phyloP scores from a whole-genome alignment of 2,113 vertebrate species.

The Indicator maculatus region DNA sequence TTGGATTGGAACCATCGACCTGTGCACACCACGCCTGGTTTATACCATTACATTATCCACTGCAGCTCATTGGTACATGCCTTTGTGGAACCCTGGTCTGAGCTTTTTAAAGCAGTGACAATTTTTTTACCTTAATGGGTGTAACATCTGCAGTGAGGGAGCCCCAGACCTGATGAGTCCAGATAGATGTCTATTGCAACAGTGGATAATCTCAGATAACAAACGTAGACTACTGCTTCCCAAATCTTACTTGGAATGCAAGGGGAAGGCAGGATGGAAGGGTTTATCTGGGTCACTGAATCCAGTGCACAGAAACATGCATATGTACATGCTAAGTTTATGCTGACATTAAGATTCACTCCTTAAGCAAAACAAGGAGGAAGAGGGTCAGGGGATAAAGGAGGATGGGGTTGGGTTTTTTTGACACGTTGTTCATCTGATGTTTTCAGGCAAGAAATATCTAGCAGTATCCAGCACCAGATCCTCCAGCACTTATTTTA shows the following conservation, averaged over 20 bases:
- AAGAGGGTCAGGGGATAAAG: neutral
- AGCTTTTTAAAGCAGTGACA: neutral
- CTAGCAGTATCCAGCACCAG: neutral
- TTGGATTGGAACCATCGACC: neutral
- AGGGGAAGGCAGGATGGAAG: neutral
- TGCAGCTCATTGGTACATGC: neutral
- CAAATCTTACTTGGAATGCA: neutral
- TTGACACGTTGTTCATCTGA: neutral
- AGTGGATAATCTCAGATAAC: neutral
- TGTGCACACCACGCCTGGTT: neutral
- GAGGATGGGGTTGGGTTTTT: accelerated
- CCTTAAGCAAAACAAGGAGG: neutral
- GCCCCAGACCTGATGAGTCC: neutral
- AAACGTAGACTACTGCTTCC: neutral
- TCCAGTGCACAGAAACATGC: neutral
- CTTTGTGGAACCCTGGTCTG: neutral
- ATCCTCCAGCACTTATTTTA: neutral
- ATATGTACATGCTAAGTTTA: neutral
- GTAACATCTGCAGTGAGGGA: neutral
- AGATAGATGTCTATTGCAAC: neutral
- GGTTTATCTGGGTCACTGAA: neutral
- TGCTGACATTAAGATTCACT: neutral
- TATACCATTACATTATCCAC: neutral
- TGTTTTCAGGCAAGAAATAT: neutral
- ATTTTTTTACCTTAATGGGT: neutral